Base-by-base conservation (phyloP, 2,888 invertebrate species). In the Brachyptera risi region DNA sequence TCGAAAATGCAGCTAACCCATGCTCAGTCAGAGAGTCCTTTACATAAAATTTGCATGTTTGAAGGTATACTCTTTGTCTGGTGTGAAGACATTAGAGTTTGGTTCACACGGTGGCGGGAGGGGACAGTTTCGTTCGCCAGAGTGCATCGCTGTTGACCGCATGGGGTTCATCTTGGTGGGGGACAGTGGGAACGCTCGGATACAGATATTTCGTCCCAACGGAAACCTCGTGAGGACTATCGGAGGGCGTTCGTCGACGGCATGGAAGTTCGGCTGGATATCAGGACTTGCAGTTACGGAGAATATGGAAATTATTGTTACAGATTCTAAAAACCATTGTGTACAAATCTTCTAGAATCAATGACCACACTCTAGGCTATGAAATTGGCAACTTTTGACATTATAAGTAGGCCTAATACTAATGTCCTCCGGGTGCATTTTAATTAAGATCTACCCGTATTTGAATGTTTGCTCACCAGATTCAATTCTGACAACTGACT, bases 101-200 rank as follows among this genome's bases (percentile, higher is more conserved):
- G 89, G 89, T 0, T 78, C 83, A 0, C 76, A 83, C 58, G 89
- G 88, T 0, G 80, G 80, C 49, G 76, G 80, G 59, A 81, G 83
- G 62, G 88, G 88, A 0, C 87, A 88, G 70, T 84, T 89, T 71
- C 80, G 86, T 69, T 84, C 85, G 60, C 88, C 90, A 0, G 87
- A 90, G 72, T 87, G 87, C 0, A 76, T 91, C 3, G 79, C 85
- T 0, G 82, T 88, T 0, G 90, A 90, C 71, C 81, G 81, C 0
- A 77, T 84, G 72, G 89, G 89, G 0, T 87, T 86, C 71, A 85
- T 91, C 38, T 75, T 89, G 1, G 88, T 91, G 0, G 90, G 89
- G 0, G 90, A 91, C 71, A 85, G 87, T 0, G 90, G 89, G 0
- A 90, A 90, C 71, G 84, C 84, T 38, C 77, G 90, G 3, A 79